Percentiles rank a stretch among this genome's conserved stretches.
phyloP scores from a whole-genome alignment of 1,140 invertebrate genomes.

The Theocolax elegans region DNA sequence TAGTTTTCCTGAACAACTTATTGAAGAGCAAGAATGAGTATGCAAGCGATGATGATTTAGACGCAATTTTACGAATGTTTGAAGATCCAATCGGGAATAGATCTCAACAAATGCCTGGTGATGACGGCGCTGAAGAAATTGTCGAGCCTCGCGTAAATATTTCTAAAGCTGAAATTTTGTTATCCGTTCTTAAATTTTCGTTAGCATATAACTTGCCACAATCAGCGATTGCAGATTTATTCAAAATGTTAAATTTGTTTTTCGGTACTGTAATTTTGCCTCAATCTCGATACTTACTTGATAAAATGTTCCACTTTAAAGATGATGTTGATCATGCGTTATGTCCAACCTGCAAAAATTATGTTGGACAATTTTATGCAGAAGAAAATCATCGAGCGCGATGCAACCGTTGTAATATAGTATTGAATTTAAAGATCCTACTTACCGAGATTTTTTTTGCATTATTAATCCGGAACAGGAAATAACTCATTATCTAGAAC shows the following conservation, averaged over 20 bases:
- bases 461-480: neutral
- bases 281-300: neutral
- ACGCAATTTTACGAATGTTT: too few species aligned
- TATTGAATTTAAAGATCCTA: neutral
- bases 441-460: neutral
- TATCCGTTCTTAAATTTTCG: neutral
- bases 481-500: neutral
- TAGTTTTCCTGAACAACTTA: too few species aligned
- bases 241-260: slow-evolving; percentile 2
- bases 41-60: too few species aligned
- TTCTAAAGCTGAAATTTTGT: neutral
- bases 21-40: too few species aligned
- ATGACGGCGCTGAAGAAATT: neutral
- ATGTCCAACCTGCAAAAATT: too few species aligned
- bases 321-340: too few species aligned
- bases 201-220: neutral
- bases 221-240: neutral
- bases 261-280: neutral
- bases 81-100: neutral
- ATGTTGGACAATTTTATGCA: neutral
- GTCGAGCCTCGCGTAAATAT: neutral
- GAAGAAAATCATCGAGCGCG: neutral
- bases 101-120: neutral
- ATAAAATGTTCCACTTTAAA: too few species aligned
- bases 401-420: neutral